phyloP scores from a whole-genome alignment of 2,888 invertebrate species.

The Galeopsomyia nigrocyanea region DNA sequence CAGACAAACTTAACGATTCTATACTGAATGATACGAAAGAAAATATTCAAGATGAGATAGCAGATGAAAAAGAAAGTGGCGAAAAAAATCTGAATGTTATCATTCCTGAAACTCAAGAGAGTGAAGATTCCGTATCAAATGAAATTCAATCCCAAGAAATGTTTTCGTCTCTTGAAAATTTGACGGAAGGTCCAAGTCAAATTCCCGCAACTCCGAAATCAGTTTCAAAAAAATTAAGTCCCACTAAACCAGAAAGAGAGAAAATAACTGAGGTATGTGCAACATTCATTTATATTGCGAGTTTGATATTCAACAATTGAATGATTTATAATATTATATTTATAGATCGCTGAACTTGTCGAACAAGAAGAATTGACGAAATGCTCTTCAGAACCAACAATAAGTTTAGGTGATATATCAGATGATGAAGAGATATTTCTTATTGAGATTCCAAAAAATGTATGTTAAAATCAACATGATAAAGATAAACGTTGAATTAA shows the following conservation, averaged over 20 bases:
- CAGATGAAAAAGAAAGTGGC: not conserved
- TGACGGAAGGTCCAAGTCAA: not conserved
- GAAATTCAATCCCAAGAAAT: constrained; percentile 36
- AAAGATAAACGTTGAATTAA: not conserved
- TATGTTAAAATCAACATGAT: constrained; percentile 19
- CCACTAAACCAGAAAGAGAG: not conserved
- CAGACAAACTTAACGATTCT: not conserved
- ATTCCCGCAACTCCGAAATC: constrained; percentile 7
- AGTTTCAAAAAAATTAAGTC: not conserved
- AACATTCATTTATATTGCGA: not conserved
- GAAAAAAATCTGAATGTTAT: not conserved
- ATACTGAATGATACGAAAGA: not conserved
- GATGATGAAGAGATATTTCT: constrained; percentile 43
- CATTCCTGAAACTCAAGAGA: constrained; percentile 31
- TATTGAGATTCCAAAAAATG: constrained; percentile 45
- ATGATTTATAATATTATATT: not conserved
- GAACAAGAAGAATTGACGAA: constrained; percentile 41
- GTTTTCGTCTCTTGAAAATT: constrained; percentile 35
- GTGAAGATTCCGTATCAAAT: not conserved
- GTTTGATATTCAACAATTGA: not conserved
- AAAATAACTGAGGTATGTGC: constrained; percentile 27
- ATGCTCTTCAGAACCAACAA: constrained; percentile 20
- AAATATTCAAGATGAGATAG: not conserved
- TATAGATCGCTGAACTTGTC: constrained; percentile 46
- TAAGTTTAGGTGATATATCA: constrained; percentile 30